Percentiles rank a stretch among this genome's conserved stretches.
Conservation (phyloP, 1,140 invertebrate genomes). For the Druon quercuslanigerum region DNA sequence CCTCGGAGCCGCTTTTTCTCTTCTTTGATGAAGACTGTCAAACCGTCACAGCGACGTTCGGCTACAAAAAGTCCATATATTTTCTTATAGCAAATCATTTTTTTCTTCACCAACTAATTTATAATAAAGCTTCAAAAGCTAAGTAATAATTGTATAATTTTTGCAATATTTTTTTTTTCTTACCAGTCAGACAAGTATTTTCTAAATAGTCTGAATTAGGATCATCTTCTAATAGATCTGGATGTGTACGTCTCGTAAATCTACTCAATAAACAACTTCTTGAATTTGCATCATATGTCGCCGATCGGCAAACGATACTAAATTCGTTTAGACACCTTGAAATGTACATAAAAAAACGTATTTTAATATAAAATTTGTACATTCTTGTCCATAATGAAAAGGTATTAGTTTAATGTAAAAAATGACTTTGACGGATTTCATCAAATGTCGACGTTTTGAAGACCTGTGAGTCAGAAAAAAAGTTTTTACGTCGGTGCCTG, state of each 20-base stretch:
- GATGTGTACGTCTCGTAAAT: conserved; percentile 89
- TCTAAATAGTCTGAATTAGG: conserved; percentile 92
- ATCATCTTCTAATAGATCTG: conserved; percentile 88
- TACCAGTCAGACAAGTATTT: conserved; percentile 92
- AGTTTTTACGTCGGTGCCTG: too few relatives aligned
- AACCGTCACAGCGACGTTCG: conserved; percentile 88
- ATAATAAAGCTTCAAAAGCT: not conserved
- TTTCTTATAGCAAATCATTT: conserved; percentile 30
- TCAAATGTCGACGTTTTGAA: too few relatives aligned
- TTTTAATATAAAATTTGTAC: too few relatives aligned
- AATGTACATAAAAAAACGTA: conserved; percentile 33
- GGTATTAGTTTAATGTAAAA: too few relatives aligned
- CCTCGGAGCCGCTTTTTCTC: conserved; percentile 91
- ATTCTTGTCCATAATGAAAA: too few relatives aligned
- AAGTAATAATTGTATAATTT: conserved; percentile 18
- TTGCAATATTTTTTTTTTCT: conserved; percentile 32
- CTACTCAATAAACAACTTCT: conserved; percentile 87
- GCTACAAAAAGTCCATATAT: conserved; percentile 73
- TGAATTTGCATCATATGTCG: conserved; percentile 85
- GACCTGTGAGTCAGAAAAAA: too few relatives aligned
- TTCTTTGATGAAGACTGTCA: conserved; percentile 91
- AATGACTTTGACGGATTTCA: too few relatives aligned
- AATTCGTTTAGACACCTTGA: conserved; percentile 89
- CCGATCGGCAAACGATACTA: conserved; percentile 90
- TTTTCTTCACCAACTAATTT: too few relatives aligned